Percentiles rank a stretch among this genome's conserved stretches.
Conservation (phyloP, 2,113 vertebrate species). For the Gorsachius goisagi region DNA sequence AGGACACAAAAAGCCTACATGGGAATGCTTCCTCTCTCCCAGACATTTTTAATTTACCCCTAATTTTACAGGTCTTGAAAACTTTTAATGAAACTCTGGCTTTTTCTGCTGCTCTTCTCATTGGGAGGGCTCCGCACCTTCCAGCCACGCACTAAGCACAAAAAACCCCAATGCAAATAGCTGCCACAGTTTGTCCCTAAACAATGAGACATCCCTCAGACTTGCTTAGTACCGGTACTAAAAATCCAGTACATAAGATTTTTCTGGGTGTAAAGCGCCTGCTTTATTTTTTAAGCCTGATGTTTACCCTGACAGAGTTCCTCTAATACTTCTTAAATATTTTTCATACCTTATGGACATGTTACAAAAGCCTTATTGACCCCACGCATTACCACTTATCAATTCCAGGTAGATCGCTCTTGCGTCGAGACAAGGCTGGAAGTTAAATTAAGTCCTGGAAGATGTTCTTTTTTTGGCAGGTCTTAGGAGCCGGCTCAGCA, state of each 20-base stretch:
- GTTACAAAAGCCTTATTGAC: background rate
- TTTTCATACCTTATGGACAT: background rate
- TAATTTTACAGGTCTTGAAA: background rate
- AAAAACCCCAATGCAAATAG: background rate
- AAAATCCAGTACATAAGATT: background rate
- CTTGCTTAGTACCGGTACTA: background rate
- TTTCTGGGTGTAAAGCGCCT: background rate
- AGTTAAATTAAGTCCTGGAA: slow-evolving; percentile 2
- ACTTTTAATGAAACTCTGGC: background rate
- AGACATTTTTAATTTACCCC: background rate
- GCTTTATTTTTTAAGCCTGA: background rate
- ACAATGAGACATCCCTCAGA: background rate
- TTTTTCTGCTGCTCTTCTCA: background rate
- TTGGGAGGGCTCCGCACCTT: background rate
- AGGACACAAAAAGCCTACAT: background rate
- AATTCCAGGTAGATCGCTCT: background rate
- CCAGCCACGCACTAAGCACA: background rate
- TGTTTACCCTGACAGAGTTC: background rate
- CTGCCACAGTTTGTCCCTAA: background rate
- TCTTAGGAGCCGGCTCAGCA: slow-evolving; percentile 43
- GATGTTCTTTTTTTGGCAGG: slow-evolving; percentile 43
- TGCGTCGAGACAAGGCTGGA: background rate
- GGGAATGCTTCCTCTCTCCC: background rate
- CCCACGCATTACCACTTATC: background rate
- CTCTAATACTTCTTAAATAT: accelerated